A percentile compares a stretch with the other conserved stretches of the same genome.
phyloP scores from a whole-genome alignment of 2,888 invertebrate genomes.

The Philonicus albiceps region DNA sequence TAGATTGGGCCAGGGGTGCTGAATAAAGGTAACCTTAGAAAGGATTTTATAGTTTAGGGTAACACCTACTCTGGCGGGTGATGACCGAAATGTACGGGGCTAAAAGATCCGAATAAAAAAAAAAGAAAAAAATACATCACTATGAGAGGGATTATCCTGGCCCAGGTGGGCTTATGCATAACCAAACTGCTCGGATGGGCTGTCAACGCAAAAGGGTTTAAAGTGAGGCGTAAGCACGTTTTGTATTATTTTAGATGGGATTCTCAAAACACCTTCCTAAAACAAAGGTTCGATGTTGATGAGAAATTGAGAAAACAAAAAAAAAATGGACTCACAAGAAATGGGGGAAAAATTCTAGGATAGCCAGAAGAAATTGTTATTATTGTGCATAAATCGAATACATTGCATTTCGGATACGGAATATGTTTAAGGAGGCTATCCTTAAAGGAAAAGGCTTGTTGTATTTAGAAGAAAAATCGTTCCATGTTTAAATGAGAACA shows the following conservation, averaged over 20 bases:
- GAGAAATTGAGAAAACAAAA: not conserved
- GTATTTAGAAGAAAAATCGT: too few species aligned
- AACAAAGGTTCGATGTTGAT: not conserved
- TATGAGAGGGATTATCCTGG: not conserved
- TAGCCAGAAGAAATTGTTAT: not conserved
- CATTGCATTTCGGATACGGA: too few species aligned
- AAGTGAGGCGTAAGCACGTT: not conserved
- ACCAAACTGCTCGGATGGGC: not conserved
- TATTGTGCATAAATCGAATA: too few species aligned
- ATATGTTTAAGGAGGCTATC: too few species aligned
- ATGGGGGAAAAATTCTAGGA: not conserved
- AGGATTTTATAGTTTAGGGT: not conserved
- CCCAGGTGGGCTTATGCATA: not conserved
- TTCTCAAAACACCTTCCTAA: not conserved
- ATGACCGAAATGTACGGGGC: not conserved
- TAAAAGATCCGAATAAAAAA: not conserved
- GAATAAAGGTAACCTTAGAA: not conserved
- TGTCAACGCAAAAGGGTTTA: not conserved
- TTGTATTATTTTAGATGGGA: not conserved
- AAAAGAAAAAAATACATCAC: not conserved
- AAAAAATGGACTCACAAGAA: not conserved
- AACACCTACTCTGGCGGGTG: not conserved
- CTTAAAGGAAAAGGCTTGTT: too few species aligned
- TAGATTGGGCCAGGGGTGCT: not conserved
- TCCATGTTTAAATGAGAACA: too few species aligned